Conservation (phyloP, 2,797 vertebrate species). For the Chlorospingus flavigularis region DNA sequence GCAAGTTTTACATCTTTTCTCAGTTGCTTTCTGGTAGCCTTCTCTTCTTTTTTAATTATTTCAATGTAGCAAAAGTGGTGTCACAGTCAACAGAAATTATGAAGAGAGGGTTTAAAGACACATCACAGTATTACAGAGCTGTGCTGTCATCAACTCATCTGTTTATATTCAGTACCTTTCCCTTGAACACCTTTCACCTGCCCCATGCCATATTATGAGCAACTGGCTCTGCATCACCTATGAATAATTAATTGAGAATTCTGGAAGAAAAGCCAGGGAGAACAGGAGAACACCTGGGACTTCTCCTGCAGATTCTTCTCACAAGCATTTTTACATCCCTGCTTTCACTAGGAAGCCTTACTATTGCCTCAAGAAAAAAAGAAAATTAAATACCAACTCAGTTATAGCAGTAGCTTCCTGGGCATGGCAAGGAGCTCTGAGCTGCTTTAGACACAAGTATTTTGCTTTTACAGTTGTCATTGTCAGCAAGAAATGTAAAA, state of each 20-base stretch:
- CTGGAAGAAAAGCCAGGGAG: background rate
- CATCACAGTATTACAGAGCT: background rate
- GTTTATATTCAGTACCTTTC: background rate
- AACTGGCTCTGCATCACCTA: background rate
- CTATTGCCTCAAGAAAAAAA: background rate
- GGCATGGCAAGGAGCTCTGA: background rate
- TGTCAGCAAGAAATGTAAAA: background rate
- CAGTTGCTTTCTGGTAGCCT: background rate
- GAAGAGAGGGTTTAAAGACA: background rate
- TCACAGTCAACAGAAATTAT: background rate
- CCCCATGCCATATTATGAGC: accelerated
- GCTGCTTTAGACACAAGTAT: background rate
- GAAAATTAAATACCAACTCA: background rate
- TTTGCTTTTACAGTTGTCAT: background rate
- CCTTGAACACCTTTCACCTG: background rate
- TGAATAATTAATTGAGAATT: background rate
- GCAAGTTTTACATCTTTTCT: background rate
- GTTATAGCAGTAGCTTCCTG: background rate
- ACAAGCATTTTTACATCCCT: background rate
- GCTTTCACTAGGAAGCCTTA: background rate
- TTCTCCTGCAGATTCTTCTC: background rate
- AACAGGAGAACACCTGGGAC: background rate
- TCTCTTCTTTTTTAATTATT: background rate
- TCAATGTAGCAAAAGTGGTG: background rate
- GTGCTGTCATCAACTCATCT: background rate